These are phyloP conservation scores for Hylaea fasciaria DNA, from an alignment of 2,888 invertebrate genomes.

Conservation along the genomic window DNA sequence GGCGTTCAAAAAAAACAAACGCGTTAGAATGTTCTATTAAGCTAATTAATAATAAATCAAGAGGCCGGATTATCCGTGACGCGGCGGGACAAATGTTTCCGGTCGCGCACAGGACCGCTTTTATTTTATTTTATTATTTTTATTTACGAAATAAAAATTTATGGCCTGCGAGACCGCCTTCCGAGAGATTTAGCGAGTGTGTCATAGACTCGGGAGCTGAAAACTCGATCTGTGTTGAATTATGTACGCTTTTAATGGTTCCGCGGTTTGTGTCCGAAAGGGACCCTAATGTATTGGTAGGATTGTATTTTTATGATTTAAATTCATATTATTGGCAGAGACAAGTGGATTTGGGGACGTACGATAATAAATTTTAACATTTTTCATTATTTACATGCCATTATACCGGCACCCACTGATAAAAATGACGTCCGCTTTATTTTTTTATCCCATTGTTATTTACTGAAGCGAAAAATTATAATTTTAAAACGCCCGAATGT, in stretches of 20 bases:
- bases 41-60: constrained; percentile 84
- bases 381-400: constrained; percentile 38
- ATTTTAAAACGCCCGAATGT: neutral
- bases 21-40: constrained; percentile 62
- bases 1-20: constrained; percentile 53
- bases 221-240: constrained; percentile 77
- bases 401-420: constrained; percentile 32
- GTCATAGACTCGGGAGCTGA: constrained; percentile 79
- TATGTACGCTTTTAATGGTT: constrained; percentile 77
- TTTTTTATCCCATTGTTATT: constrained; percentile 11
- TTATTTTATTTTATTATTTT: constrained; percentile 83
- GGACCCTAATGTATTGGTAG: constrained; percentile 68
- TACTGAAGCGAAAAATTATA: neutral
- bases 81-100: constrained; percentile 82
- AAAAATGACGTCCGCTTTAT: constrained; percentile 19
- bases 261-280: constrained; percentile 67
- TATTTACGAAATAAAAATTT: constrained; percentile 82
- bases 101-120: constrained; percentile 68
- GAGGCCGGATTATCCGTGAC: constrained; percentile 77
- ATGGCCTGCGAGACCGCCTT: constrained; percentile 79
- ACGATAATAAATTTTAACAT: constrained; percentile 39
- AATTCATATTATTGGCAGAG: constrained; percentile 62
- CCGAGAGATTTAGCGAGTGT: constrained; percentile 81
- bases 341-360: constrained; percentile 43
- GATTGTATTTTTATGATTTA: constrained; percentile 65